phyloP scores from a whole-genome alignment of 2,888 invertebrate genomes.

The Tolmerus cingulatus region DNA sequence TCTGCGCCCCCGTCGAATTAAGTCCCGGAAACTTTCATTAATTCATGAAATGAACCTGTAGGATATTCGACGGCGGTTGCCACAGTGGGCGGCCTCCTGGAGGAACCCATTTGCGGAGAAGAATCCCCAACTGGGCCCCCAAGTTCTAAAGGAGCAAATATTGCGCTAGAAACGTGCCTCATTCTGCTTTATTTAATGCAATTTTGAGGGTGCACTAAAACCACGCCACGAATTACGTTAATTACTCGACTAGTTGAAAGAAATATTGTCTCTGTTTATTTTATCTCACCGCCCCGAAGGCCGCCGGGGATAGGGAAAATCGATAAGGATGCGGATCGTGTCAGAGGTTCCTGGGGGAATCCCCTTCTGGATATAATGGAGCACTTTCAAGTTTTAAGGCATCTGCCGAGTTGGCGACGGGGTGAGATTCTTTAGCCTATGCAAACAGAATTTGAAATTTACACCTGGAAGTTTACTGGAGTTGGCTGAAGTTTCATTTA shows the following conservation, averaged over 20 bases:
- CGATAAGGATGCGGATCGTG: neutral
- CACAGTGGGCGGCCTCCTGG: neutral
- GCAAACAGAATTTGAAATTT: neutral
- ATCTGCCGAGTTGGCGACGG: neutral
- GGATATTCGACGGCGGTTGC: neutral
- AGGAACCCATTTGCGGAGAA: neutral
- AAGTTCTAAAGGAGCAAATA: neutral
- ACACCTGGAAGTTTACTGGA: neutral
- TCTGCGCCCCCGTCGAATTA: neutral
- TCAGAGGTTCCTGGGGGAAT: neutral
- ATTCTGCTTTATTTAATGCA: neutral
- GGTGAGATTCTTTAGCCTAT: neutral
- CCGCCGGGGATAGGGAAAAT: neutral
- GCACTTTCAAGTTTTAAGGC: neutral
- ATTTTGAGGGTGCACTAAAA: neutral
- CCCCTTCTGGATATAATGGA: neutral
- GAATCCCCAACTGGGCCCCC: neutral
- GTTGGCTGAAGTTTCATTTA: neutral
- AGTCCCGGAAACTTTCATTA: slow-evolving; percentile 13
- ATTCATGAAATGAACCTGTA: slow-evolving; percentile 10
- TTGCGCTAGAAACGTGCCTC: neutral
- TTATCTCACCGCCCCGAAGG: neutral
- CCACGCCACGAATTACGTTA: neutral
- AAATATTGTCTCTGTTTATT: neutral
- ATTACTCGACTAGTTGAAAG: neutral